These are phyloP conservation scores for Hyposoter dolosus DNA, from an alignment of 2,888 invertebrate species.

Conservation along the genomic window DNA sequence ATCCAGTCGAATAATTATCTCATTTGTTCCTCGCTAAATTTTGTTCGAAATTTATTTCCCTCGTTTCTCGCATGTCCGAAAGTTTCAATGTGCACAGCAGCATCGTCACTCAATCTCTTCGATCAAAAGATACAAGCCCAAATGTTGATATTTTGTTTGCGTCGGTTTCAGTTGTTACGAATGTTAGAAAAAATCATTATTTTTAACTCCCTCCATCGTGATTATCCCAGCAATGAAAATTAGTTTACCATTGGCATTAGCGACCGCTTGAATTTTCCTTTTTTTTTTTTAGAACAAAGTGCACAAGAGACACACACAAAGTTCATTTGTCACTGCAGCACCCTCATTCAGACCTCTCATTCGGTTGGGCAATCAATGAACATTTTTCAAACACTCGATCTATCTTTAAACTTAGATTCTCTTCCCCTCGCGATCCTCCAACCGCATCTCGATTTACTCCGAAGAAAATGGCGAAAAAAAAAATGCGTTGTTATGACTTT, in stretches of 20 bases:
- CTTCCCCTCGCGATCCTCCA: not conserved
- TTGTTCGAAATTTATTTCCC: conserved; percentile 18
- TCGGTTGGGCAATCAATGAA: conserved; percentile 58
- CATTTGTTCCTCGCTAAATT: not conserved
- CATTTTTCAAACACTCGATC: conserved; percentile 51
- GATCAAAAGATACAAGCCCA: conserved; percentile 36
- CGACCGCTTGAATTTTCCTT: conserved; percentile 1
- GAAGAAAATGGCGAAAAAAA: not conserved
- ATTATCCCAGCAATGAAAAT: not conserved
- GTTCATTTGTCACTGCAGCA: conserved; percentile 60
- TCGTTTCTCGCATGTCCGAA: conserved; percentile 52
- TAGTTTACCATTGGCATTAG: not conserved
- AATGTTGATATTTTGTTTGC: conserved; percentile 38
- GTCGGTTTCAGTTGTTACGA: conserved; percentile 38
- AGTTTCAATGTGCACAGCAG: conserved; percentile 59
- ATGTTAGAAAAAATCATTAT: not conserved
- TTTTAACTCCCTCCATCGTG: not conserved
- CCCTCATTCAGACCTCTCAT: conserved; percentile 61
- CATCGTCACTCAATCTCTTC: conserved; percentile 60
- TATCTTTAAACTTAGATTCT: conserved; percentile 60
- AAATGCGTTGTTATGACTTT: conserved; percentile 8
- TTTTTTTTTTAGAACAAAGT: conserved; percentile 25
- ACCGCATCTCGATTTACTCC: conserved; percentile 4
- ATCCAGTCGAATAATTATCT: not conserved
- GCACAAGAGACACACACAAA: conserved; percentile 55